A percentile compares a stretch with the other conserved stretches of the same genome.
Evolutionary conservation across 2,888 invertebrate species (phyloP).

Genomic region (Digitonthophagus gazella): DNA sequence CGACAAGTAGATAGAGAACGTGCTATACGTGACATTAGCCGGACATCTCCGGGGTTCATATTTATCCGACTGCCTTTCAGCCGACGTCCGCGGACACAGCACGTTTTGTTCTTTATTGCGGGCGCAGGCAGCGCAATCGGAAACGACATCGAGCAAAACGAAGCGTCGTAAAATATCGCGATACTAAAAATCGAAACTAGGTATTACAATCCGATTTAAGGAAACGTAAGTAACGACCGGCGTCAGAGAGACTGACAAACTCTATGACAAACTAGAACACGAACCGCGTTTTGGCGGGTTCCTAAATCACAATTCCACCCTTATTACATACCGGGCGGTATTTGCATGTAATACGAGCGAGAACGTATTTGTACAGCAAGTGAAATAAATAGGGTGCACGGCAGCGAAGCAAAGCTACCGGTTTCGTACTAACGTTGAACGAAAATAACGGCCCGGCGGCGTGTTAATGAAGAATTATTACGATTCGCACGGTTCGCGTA

Average conservation of each 20-base stretch:
- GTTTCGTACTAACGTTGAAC: not conserved
- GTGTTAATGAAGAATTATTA: not conserved
- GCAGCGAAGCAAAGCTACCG: not conserved
- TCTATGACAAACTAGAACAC: not conserved
- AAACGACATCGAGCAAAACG: not conserved
- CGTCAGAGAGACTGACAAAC: not conserved
- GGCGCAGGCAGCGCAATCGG: not conserved
- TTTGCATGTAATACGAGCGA: not conserved
- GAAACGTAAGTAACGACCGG: not conserved
- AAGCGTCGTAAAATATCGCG: too few relatives aligned
- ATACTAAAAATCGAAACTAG: too few relatives aligned
- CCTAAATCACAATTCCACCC: not conserved
- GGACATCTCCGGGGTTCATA: not conserved
- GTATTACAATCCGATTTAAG: too few relatives aligned
- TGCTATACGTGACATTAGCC: not conserved
- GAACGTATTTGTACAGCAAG: not conserved
- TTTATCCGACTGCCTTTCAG: not conserved
- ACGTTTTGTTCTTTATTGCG: not conserved
- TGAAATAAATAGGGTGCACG: not conserved
- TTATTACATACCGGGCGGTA: not conserved
- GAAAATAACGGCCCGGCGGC: not conserved
- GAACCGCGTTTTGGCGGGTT: not conserved
- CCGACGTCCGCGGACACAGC: not conserved
- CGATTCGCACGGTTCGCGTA: too few relatives aligned
- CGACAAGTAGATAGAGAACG: not conserved